Percentiles rank a stretch among this genome's conserved stretches.
phyloP scores from a whole-genome alignment of 2,888 invertebrate genomes.

The Gandaritis pyraliata region DNA sequence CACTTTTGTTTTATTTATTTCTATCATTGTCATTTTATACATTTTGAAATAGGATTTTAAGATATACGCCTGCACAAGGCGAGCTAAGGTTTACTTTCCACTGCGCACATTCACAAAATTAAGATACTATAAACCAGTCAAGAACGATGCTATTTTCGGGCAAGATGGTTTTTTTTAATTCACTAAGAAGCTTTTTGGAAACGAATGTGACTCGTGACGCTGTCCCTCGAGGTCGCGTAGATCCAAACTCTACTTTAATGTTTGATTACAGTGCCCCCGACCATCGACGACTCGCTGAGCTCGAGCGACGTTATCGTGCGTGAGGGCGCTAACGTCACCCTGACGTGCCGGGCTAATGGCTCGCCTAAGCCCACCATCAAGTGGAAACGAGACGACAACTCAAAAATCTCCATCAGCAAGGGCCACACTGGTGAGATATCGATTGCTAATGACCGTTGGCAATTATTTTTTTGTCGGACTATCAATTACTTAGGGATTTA shows the following conservation, averaged over 20 bases:
- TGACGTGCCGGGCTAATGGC: constrained; percentile 95
- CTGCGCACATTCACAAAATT: too few relatives aligned
- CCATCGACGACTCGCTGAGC: constrained; percentile 95
- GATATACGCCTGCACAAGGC: too few relatives aligned
- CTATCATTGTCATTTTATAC: too few relatives aligned
- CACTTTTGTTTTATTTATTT: too few relatives aligned
- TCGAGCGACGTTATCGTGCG: constrained; percentile 96
- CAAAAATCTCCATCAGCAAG: constrained; percentile 94
- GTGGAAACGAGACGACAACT: constrained; percentile 96
- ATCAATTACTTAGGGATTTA: constrained; percentile 9
- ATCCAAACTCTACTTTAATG: constrained; percentile 34
- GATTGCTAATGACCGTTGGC: constrained; percentile 44
- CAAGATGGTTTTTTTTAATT: too few relatives aligned
- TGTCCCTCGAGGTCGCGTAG: neutral
- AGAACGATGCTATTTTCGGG: too few relatives aligned
- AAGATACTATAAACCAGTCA: too few relatives aligned
- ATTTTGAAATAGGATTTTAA: too few relatives aligned
- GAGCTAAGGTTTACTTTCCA: too few relatives aligned
- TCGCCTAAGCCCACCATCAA: constrained; percentile 94
- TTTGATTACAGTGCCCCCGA: constrained; percentile 92
- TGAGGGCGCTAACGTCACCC: constrained; percentile 94
- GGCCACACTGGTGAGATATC: constrained; percentile 87
- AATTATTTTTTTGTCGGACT: constrained; percentile 27
- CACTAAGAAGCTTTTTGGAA: too few relatives aligned
- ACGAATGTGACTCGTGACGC: too few relatives aligned